Evolutionary conservation across 2,888 invertebrate genomes (phyloP).

Genomic region (Leptogaster cylindrica): DNA sequence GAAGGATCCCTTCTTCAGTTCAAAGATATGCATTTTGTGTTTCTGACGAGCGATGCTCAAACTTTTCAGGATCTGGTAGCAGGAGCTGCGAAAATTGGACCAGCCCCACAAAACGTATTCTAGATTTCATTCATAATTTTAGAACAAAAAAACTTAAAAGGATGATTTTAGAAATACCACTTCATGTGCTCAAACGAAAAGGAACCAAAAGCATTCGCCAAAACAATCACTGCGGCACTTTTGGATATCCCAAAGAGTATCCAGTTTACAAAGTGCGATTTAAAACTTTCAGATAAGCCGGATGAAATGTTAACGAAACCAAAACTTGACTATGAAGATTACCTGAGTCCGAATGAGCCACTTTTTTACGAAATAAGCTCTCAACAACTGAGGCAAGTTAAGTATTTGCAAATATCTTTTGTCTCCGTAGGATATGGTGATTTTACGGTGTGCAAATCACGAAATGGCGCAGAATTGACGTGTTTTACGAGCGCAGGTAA

Average conservation of each 20-base stretch:
- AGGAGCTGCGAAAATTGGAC: neutral
- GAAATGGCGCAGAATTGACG: slow-evolving; percentile 60
- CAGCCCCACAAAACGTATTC: slow-evolving; percentile 30
- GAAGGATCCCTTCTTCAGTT: slow-evolving; percentile 47
- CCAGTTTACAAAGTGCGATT: slow-evolving; percentile 54
- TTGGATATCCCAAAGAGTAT: slow-evolving; percentile 54
- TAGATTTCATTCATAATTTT: neutral
- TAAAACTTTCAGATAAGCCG: neutral
- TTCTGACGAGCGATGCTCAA: slow-evolving; percentile 62
- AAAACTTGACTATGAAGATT: slow-evolving; percentile 65
- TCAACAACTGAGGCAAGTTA: slow-evolving; percentile 59
- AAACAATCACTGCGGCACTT: slow-evolving; percentile 4
- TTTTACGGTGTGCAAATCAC: slow-evolving; percentile 66
- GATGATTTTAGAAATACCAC: slow-evolving; percentile 41
- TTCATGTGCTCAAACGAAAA: slow-evolving; percentile 35
- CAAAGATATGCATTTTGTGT: slow-evolving; percentile 65
- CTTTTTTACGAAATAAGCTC: slow-evolving; percentile 65
- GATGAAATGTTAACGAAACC: neutral
- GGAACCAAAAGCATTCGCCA: slow-evolving; percentile 28
- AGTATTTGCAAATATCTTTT: slow-evolving; percentile 58
- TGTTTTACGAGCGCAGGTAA: slow-evolving; percentile 64
- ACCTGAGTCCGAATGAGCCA: slow-evolving; percentile 65
- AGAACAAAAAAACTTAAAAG: too few relatives aligned
- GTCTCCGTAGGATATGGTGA: slow-evolving; percentile 65
- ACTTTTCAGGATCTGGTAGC: slow-evolving; percentile 62